A percentile compares a stretch with the other conserved stretches of the same genome.
These are phyloP conservation scores for Dasypolia templi DNA, from an alignment of 2,888 invertebrate species.

Conservation along the genomic window DNA sequence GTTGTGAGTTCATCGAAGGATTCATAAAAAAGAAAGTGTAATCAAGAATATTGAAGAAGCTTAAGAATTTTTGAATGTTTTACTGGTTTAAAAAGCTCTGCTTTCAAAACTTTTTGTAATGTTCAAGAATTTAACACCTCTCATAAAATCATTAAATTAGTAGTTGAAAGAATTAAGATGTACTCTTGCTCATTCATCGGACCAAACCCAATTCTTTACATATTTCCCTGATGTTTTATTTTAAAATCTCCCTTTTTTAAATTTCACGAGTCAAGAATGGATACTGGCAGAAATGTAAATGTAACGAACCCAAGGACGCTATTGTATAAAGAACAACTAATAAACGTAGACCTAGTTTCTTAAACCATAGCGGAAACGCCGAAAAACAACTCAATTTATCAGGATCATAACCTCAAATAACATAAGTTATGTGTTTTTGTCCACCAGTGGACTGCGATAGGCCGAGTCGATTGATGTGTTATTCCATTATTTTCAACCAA, in stretches of 20 bases:
- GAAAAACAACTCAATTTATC: not conserved
- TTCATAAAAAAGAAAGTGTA: not conserved
- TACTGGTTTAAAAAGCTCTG: not conserved
- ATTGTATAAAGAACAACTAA: not conserved
- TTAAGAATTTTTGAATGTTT: not conserved
- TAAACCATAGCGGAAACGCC: not conserved
- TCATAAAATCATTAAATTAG: too few species aligned
- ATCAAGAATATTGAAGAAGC: not conserved
- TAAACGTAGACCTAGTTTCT: slow-evolving; percentile 27
- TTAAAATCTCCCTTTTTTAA: too few species aligned
- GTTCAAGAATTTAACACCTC: too few species aligned
- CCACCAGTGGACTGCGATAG: too few species aligned
- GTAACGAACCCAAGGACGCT: slow-evolving; percentile 32
- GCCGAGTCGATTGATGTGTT: too few species aligned
- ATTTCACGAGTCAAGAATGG: too few species aligned
- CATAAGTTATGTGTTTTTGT: not conserved
- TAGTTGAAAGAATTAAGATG: too few species aligned
- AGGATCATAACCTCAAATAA: not conserved
- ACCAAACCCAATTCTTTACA: too few species aligned
- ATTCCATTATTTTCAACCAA: not conserved
- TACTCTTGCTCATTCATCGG: too few species aligned
- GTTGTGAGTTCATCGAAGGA: not conserved
- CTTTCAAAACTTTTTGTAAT: not conserved
- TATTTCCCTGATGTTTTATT: too few species aligned
- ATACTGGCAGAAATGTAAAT: slow-evolving; percentile 1